A percentile compares a stretch with the other conserved stretches of the same genome.
phyloP scores from a whole-genome alignment of 2,797 vertebrate genomes.

The Periophthalmus magnuspinnatus region DNA sequence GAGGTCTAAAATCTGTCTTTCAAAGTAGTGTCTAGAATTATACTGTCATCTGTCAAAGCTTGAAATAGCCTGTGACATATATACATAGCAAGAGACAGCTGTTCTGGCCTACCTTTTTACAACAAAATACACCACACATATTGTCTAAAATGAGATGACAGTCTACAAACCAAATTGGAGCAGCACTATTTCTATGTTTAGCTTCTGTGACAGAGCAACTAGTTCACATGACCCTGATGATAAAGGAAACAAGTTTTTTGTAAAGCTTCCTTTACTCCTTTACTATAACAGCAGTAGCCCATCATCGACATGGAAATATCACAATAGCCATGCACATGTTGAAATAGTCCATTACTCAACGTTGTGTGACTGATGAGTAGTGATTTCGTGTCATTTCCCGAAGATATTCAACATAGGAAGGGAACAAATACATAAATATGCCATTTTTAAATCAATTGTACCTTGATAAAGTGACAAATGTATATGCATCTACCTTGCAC shows the following conservation, averaged over 20 bases:
- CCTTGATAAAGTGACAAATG: no score
- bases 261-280: slow-evolving; percentile 48
- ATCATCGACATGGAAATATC: slow-evolving; percentile 5
- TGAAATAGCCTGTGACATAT: background rate
- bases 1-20: background rate
- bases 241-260: slow-evolving; percentile 29
- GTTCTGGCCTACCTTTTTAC: slow-evolving; percentile 6
- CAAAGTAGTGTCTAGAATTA: no score
- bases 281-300: slow-evolving; percentile 15
- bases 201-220: slow-evolving; percentile 28
- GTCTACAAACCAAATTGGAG: slow-evolving; percentile 27
- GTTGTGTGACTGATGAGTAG: slow-evolving; percentile 30
- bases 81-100: background rate
- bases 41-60: background rate
- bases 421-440: background rate
- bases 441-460: background rate
- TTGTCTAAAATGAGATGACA: slow-evolving; percentile 30
- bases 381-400: slow-evolving; percentile 20
- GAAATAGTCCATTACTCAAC: background rate
- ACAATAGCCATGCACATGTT: background rate
- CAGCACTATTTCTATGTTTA: slow-evolving; percentile 48
- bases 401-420: slow-evolving; percentile 2
- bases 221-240: slow-evolving; percentile 21
- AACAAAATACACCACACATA: slow-evolving; percentile 6
- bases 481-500: slow-evolving; percentile 28